Evolutionary conservation across 2,113 vertebrate genomes (phyloP).

Genomic region (Physeter macrocephalus): DNA sequence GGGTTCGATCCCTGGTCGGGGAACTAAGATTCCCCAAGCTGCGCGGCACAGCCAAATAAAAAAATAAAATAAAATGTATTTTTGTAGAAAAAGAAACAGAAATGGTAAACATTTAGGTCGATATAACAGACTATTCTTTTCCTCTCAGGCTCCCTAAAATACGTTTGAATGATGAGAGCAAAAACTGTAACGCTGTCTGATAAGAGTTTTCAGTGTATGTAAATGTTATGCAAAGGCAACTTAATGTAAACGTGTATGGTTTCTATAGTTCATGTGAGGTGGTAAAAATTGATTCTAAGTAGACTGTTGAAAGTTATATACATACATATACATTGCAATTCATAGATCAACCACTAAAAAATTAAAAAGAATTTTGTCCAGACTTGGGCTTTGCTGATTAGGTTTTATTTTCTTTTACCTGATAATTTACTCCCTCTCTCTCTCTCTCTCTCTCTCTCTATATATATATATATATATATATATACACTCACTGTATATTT

Average conservation of each 20-base stretch:
- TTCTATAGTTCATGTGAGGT: not conserved
- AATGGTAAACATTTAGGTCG: not conserved
- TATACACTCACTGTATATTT: not conserved
- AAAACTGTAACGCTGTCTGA: not conserved
- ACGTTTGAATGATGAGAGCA: not conserved
- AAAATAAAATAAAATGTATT: not conserved
- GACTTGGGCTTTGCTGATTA: not conserved
- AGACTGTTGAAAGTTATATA: not conserved
- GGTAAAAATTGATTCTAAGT: not conserved
- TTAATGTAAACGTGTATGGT: not conserved
- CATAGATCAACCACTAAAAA: not conserved
- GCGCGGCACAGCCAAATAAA: not conserved
- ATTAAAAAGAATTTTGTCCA: not conserved
- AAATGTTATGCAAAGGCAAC: not conserved
- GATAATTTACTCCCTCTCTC: not conserved
- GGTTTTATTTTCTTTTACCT: not conserved
- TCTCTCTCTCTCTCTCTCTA: no score
- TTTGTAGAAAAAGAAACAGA: not conserved
- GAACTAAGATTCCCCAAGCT: not conserved
- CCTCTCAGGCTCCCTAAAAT: not conserved
- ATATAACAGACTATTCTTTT: not conserved
- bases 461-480: not conserved
- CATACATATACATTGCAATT: not conserved
- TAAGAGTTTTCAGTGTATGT: not conserved
- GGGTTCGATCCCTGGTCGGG: no score